phyloP scores from a whole-genome alignment of 2,113 vertebrate species.

The Caranx ignobilis region DNA sequence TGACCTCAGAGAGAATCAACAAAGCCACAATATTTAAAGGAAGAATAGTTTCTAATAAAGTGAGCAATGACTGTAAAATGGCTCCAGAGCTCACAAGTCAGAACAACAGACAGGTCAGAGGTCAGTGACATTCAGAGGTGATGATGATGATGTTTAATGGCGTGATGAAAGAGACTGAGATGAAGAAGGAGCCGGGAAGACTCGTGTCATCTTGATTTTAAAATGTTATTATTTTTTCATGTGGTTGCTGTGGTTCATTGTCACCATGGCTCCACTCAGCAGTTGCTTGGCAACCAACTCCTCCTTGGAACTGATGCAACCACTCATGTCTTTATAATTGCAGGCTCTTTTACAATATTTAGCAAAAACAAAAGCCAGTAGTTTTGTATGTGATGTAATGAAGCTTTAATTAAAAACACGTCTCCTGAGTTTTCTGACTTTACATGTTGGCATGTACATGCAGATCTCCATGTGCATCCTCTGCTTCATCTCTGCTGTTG shows the following conservation, averaged over 20 bases:
- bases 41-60: background rate
- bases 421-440: background rate
- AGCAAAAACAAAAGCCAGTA: conserved; percentile 62
- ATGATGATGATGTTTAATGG: too few species aligned
- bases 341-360: conserved; percentile 76
- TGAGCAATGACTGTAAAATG: background rate
- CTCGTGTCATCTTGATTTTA: conserved; percentile 53
- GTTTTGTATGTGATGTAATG: conserved; percentile 48
- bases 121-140: too few species aligned
- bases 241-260: conserved; percentile 65
- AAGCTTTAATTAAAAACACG: conserved; percentile 7
- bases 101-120: too few species aligned
- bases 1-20: background rate
- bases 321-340: conserved; percentile 75
- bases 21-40: too few species aligned
- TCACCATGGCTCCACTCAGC: conserved; percentile 78
- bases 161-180: background rate
- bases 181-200: conserved; percentile 22
- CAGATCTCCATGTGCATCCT: background rate
- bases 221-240: conserved; percentile 55
- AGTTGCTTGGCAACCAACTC: conserved; percentile 85
- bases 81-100: background rate
- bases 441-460: background rate
- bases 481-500: conserved; percentile 36
- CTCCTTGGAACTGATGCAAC: conserved; percentile 75